Evolutionary conservation across 1,140 invertebrate genomes (phyloP), one percentile per base, ranked within the genome.

Genomic region (Hyles euphorbiae): DNA sequence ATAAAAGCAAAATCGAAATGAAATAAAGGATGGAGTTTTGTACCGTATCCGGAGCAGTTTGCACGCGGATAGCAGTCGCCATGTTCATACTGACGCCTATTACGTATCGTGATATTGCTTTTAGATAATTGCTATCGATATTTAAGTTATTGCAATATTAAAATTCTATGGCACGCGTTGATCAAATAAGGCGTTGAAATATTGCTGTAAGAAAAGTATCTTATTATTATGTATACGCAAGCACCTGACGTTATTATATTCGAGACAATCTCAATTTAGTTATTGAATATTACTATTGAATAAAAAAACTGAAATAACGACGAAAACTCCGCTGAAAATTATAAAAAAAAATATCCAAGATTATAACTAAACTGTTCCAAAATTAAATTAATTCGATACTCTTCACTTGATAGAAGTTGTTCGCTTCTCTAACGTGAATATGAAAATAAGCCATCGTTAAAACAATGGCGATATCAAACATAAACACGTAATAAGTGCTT

Each of bases 1-100:
- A 83, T 84, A 82, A 83, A 85, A 86, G 73, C 68, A 81, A 81
- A 80, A 80, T 70, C 34, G 67, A 70, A 76, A 82, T 78, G 83
- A 83, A 83, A 83, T 83, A 80, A 87, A 80, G 76, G 68, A 81
- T 83, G 58, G 76, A 82, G 74, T 81, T 82, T 80, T 79, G 82
- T 83, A 82, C 84, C 71, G 78, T 66, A 81, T 78, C 72, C 77
- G 69, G 73, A 75, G 82, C 81, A 81, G 81, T 84, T 86, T 83
- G 75, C 73, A 68, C 77, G 79, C 81, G 81, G 77, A 86, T 85
- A 70, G 69, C 76, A 81, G 78, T 84, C 78, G 80, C 81, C 80
- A 76, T 80, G 74, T 77, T 74, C 70, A 65, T 56, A 65, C 36
- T 12, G 63, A 68, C 49, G 61, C 56, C 58, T 68, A 78, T 78